A percentile compares a stretch with the other conserved stretches of the same genome.
Evolutionary conservation across 2,797 vertebrate species (phyloP).

Genomic region (Varecia variegata): DNA sequence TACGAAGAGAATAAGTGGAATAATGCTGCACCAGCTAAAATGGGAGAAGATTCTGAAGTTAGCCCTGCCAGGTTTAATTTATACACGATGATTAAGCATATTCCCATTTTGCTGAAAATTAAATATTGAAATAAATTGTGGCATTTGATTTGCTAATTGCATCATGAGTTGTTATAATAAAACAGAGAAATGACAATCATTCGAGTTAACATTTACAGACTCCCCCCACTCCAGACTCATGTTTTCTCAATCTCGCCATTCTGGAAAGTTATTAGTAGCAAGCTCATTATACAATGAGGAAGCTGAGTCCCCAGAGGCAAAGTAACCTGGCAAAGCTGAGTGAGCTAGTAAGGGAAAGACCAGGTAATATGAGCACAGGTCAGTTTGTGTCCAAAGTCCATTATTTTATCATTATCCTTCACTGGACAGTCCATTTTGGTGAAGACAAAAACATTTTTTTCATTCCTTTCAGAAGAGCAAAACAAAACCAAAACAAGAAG

Average conservation of each 20-base stretch:
- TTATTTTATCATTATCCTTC: background rate
- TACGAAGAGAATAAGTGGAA: background rate
- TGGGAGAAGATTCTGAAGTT: background rate
- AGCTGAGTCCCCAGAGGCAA: background rate
- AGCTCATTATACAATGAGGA: background rate
- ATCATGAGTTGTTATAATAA: background rate
- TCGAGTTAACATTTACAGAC: background rate
- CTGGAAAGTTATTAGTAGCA: background rate
- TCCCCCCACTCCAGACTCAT: background rate
- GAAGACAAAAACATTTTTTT: background rate
- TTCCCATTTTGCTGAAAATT: constrained; percentile 10
- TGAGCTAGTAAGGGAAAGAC: background rate
- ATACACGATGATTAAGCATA: background rate
- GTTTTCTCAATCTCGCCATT: background rate
- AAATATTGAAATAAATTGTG: constrained; percentile 45
- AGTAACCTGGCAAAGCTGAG: background rate
- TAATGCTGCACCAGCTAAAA: constrained; percentile 22
- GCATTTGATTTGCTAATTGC: constrained; percentile 17
- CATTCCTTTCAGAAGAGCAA: background rate
- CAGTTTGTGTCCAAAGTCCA: background rate
- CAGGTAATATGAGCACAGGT: background rate
- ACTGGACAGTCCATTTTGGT: background rate
- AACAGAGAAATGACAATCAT: background rate
- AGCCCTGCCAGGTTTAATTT: background rate
- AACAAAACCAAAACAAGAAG: background rate